Evolutionary conservation across 2,113 vertebrate species (phyloP).

Genomic region (Isurus oxyrinchus): DNA sequence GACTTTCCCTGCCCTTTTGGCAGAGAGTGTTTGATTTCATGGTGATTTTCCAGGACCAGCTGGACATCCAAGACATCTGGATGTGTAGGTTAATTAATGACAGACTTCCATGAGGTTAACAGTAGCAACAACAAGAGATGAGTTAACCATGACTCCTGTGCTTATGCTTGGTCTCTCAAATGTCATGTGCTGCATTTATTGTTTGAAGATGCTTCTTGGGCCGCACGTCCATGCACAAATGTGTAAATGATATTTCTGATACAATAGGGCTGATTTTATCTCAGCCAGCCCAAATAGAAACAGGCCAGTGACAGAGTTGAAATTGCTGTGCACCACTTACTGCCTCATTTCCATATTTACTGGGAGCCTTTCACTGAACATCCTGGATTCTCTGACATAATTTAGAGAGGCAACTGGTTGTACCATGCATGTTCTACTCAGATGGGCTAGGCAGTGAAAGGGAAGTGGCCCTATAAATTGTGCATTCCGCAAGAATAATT

Average conservation of each 20-base stretch:
- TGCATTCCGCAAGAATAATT: too few relatives aligned
- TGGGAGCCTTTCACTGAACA: neutral
- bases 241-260: neutral
- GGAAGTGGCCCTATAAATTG: too few relatives aligned
- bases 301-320: neutral
- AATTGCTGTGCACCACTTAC: neutral
- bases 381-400: neutral
- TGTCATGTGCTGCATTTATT: neutral
- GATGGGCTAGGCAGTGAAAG: too few relatives aligned
- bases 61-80: neutral
- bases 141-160: neutral
- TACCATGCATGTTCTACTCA: neutral
- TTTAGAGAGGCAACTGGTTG: neutral
- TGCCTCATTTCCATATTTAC: neutral
- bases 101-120: neutral
- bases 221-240: neutral
- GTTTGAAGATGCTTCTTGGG: neutral
- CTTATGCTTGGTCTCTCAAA: neutral
- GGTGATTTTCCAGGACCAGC: neutral
- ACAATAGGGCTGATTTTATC: neutral
- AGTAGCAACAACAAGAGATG: neutral
- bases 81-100: neutral
- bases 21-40: neutral
- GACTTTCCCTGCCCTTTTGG: neutral
- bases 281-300: neutral